phyloP scores from a whole-genome alignment of 2,888 invertebrate genomes.

The Ceramica pisi region DNA sequence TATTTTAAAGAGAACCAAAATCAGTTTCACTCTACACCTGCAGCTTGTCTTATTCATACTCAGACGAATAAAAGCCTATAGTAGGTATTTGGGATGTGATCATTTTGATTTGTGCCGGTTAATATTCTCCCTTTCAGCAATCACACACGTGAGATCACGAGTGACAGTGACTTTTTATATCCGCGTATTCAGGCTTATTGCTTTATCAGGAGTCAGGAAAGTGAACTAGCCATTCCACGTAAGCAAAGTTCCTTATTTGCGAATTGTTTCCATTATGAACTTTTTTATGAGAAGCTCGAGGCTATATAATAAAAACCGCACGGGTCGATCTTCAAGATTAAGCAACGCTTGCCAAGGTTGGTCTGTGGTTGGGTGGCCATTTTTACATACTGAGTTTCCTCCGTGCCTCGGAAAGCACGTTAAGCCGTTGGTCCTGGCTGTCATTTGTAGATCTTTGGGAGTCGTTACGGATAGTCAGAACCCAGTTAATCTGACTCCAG shows the following conservation, averaged over 20 bases:
- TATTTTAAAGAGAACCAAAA: neutral
- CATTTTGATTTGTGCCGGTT: slow-evolving; percentile 46
- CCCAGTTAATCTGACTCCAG: too few relatives aligned
- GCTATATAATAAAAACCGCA: too few relatives aligned
- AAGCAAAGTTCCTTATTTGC: neutral
- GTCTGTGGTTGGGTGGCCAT: too few relatives aligned
- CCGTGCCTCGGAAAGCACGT: too few relatives aligned
- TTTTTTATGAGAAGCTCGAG: neutral
- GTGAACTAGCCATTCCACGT: neutral
- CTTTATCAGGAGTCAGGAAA: neutral
- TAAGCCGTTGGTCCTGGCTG: too few relatives aligned
- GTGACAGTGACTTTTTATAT: slow-evolving; percentile 41
- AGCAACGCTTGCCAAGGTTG: too few relatives aligned
- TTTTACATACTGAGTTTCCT: too few relatives aligned
- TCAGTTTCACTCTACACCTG: rapidly evolving
- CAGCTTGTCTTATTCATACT: slow-evolving; percentile 26
- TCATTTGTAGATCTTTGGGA: too few relatives aligned
- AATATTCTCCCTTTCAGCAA: slow-evolving; percentile 39
- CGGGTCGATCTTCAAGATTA: too few relatives aligned
- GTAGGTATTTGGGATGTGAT: slow-evolving; percentile 17
- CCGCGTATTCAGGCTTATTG: slow-evolving; percentile 26
- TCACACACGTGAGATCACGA: neutral
- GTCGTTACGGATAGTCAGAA: too few relatives aligned
- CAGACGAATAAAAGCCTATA: neutral
- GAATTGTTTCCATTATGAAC: neutral